phyloP scores from a whole-genome alignment of 64 coral and sea anemone species.

The Platygyra sinensis region DNA sequence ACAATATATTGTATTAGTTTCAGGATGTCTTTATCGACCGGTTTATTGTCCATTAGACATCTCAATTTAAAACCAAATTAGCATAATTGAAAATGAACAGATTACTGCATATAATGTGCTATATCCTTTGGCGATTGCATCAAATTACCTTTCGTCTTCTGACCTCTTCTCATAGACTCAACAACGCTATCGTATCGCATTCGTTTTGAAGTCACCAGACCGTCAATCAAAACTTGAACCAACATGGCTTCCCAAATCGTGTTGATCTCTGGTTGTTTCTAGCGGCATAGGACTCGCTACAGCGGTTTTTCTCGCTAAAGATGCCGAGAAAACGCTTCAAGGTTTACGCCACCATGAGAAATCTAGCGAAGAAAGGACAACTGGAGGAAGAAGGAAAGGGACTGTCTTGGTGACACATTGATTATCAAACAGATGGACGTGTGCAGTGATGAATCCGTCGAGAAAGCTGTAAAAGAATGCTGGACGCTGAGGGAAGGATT shows the following conservation, averaged over 20 bases:
- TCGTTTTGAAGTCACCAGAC: no score
- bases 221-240: no score
- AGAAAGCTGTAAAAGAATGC: slow-evolving; percentile 35
- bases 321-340: slow-evolving; percentile 80
- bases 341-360: slow-evolving; percentile 90
- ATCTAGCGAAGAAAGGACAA: slow-evolving; percentile 70
- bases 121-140: no score
- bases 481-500: slow-evolving; percentile 42
- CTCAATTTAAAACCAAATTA: no score
- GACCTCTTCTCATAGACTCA: no score
- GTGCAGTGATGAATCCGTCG: slow-evolving; percentile 73
- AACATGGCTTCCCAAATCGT: slow-evolving; percentile 49
- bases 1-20: no score
- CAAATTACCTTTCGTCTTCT: no score
- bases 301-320: slow-evolving; percentile 71
- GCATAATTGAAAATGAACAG: no score
- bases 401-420: slow-evolving; percentile 59
- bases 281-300: slow-evolving; percentile 74
- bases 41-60: no score
- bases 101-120: no score
- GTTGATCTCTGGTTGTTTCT: slow-evolving; percentile 76
- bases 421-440: slow-evolving; percentile 74
- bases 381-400: slow-evolving; percentile 66
- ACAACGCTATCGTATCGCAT: no score
- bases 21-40: no score